Evolutionary conservation across 2,888 invertebrate genomes (phyloP), one percentile per base, ranked within the genome.

Genomic region (Andrena marginata): DNA sequence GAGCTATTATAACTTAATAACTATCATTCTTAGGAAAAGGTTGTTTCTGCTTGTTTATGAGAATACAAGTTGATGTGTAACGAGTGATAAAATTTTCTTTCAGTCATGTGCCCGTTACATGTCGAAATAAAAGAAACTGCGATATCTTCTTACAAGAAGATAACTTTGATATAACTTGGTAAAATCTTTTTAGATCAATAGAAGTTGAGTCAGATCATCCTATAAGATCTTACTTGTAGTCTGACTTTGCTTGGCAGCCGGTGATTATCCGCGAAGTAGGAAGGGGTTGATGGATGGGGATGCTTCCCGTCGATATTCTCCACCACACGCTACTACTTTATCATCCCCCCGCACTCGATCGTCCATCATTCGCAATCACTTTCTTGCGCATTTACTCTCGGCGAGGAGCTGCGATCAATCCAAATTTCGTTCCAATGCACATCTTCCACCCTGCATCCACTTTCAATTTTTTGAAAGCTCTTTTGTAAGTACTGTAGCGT

Each of bases 341-440:
- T 92, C 92, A 92, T 91, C 89, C 85, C 80, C 84, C 88, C 84
- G 87, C 87, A 89, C 85, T 72, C 87, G 90, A 86, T 92, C 92
- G 92, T 92, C 88, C 90, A 92, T 92, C 92, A 92, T 92, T 89
- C 90, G 85, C 92, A 91, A 92, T 92, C 92, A 91, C 92, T 92
- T 92, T 89, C 91, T 91, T 86, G 90, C 88, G 89, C 90, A 89
- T 90, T 90, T 88, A 86, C 87, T 87, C 89, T 89, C 88, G 82
- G 87, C 86, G 70, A 73, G 73, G 67, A 77, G 80, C 74, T 35
- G 72, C 80, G 88, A 88, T 90, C 90, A 84, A 86, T 87, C 84
- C 85, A 82, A 86, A 88, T 88, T 88, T 87, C 76, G 82, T 80
- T 77, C 54, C 81, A 51, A 49, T 31, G 84, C 79, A 77, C 85